A percentile compares a stretch with the other conserved stretches of the same genome.
Evolutionary conservation across 2,888 invertebrate genomes (phyloP).

Genomic region (Morpho achilles): DNA sequence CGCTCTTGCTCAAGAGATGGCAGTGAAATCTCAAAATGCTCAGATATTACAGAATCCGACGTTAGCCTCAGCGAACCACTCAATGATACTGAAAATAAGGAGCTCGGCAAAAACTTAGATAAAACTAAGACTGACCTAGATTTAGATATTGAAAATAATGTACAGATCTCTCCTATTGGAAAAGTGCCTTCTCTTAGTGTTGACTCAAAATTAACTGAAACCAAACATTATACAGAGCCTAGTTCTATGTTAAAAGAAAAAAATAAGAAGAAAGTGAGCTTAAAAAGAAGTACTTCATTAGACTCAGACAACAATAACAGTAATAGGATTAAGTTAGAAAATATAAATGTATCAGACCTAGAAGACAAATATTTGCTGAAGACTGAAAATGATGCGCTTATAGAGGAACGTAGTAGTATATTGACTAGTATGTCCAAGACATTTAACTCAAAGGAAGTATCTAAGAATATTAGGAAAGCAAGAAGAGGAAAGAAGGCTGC

Average conservation of each 20-base stretch:
- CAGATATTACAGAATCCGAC: constrained; percentile 81
- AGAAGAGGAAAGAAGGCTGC: constrained; percentile 68
- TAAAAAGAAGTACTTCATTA: constrained; percentile 75
- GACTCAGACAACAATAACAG: constrained; percentile 78
- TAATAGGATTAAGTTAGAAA: constrained; percentile 71
- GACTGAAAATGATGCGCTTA: constrained; percentile 80
- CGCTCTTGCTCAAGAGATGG: constrained; percentile 76
- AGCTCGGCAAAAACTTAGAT: constrained; percentile 75
- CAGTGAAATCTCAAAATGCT: constrained; percentile 81
- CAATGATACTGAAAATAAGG: constrained; percentile 62
- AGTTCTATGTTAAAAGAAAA: constrained; percentile 58
- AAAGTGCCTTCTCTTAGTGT: constrained; percentile 74
- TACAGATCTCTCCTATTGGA: constrained; percentile 75
- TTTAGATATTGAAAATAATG: constrained; percentile 77
- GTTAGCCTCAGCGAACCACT: constrained; percentile 79
- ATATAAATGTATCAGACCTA: constrained; percentile 71
- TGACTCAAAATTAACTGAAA: constrained; percentile 65
- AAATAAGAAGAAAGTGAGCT: constrained; percentile 68
- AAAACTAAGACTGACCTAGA: constrained; percentile 78
- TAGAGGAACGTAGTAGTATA: constrained; percentile 72
- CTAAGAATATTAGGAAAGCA: constrained; percentile 71
- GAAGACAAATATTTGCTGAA: constrained; percentile 80
- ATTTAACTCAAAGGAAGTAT: constrained; percentile 71
- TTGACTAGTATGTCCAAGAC: constrained; percentile 76
- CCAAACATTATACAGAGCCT: constrained; percentile 55